Evolutionary conservation across 2,113 vertebrate species (phyloP).

Genomic region (Acanthisitta chloris): DNA sequence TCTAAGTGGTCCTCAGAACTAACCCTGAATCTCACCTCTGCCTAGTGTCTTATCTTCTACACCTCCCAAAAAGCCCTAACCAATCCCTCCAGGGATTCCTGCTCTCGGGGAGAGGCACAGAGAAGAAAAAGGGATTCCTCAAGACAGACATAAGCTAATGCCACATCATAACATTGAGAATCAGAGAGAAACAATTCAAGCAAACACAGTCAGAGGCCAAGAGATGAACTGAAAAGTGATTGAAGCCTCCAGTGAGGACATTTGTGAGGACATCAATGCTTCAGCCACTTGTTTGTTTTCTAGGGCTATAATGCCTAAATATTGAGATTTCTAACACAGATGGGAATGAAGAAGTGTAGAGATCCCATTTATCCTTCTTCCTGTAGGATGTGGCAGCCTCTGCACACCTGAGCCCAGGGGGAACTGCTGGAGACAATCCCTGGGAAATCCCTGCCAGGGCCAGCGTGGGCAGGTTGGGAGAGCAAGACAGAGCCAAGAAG

Average conservation of each 20-base stretch:
- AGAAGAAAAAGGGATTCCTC: neutral
- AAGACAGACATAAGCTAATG: neutral
- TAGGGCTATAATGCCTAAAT: neutral
- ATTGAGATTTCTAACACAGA: neutral
- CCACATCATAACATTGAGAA: neutral
- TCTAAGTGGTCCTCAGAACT: neutral
- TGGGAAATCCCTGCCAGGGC: neutral
- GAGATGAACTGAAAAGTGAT: neutral
- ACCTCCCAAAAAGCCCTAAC: neutral
- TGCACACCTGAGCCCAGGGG: neutral
- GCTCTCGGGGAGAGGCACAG: neutral
- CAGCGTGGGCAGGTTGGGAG: rapidly evolving
- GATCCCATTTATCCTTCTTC: neutral
- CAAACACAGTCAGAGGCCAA: neutral
- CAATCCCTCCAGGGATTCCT: too few relatives aligned
- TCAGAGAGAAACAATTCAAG: neutral
- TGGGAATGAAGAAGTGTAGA: neutral
- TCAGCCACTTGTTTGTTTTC: neutral
- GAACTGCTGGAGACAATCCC: rapidly evolving
- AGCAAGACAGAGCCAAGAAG: neutral
- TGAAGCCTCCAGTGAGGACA: neutral
- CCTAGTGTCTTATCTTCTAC: neutral
- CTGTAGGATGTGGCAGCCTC: neutral
- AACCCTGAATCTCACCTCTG: neutral
- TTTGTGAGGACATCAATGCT: neutral